phyloP scores from a whole-genome alignment of 2,113 vertebrate species.

The Sander vitreus region DNA sequence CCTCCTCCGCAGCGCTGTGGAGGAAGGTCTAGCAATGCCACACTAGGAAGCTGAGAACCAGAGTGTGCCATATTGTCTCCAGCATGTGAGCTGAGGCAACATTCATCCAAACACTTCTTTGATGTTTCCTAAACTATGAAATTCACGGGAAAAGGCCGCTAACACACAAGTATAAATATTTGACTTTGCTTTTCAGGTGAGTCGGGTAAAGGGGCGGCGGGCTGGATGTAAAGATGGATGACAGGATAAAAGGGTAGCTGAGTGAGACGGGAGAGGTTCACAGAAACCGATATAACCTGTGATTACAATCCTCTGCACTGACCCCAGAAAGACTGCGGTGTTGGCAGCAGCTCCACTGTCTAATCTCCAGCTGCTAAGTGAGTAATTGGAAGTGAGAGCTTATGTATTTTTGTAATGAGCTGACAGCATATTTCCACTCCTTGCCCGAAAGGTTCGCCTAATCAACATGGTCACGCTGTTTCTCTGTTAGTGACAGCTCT shows the following conservation, averaged over 20 bases:
- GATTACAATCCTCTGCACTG: conserved; percentile 83
- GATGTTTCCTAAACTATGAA: conserved; percentile 70
- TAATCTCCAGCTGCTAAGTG: conserved; percentile 83
- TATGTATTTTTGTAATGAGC: conserved; percentile 90
- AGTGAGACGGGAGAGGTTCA: conserved; percentile 11
- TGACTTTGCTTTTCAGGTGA: conserved; percentile 65
- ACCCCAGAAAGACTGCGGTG: conserved; percentile 79
- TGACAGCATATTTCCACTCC: conserved; percentile 87
- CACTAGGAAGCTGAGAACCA: neutral
- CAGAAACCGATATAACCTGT: conserved; percentile 62
- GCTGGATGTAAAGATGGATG: conserved; percentile 57
- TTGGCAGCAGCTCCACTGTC: conserved; percentile 82
- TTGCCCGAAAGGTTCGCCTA: conserved; percentile 75
- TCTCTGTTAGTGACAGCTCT: conserved; percentile 89
- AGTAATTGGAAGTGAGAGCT: conserved; percentile 91
- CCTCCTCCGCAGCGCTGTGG: too few relatives aligned
- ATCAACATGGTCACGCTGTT: conserved; percentile 87
- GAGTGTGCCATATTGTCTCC: neutral
- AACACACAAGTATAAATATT: conserved; percentile 63
- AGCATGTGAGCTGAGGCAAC: conserved; percentile 9
- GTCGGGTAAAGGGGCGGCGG: conserved; percentile 46
- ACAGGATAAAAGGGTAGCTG: conserved; percentile 38
- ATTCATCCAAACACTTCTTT: conserved; percentile 50
- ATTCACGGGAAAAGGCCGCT: conserved; percentile 37
- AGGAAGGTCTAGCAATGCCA: too few relatives aligned